Base-by-base conservation (phyloP, 92 coral and sea anemone genomes). In the Epizoanthus rinbou region DNA sequence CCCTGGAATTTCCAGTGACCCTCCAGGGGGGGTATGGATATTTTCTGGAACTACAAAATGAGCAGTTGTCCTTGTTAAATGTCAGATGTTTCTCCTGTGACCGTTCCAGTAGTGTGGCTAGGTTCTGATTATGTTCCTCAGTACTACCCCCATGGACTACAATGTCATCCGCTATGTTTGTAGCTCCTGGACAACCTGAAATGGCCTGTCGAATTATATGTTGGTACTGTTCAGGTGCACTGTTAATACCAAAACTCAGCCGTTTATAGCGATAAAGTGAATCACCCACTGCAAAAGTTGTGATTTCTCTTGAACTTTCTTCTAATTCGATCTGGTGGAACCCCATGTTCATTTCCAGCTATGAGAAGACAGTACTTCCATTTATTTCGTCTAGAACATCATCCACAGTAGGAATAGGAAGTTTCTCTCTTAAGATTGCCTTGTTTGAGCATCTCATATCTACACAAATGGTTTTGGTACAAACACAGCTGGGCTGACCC, bases 41-140 rank as follows among this genome's bases (percentile, higher is more conserved):
- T n/a, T n/a, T n/a, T n/a, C n/a, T n/a, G n/a, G n/a, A n/a, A n/a
- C n/a, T n/a, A n/a, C n/a, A n/a, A n/a, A 76, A 58, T 62, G 66
- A 63, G 85, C 85, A 80, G 39, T 45, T 80, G 68, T 14, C 75
- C 47, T 80, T 80, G 85, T 65, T 74, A 57, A 84, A 74, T 73
- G 87, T 84, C n/a, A 64, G 74, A 73, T 84, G 50, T 37, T 80
- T 74, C 59, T 84, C 87, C 56, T 74, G 79, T 35, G 75, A 64
- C 18, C 69, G 56, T 15, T 75, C 52, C 23, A 85, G 67, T 81
- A 85, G 52, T 45, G 66, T 53, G 24, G 60, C 65, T 31, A 75
- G 83, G 59, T 85, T 57, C 15, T 78, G 64, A n/a, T 70, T 73
- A 65, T 78, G 73, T 1, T 85, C 71, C 70, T 78, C 73, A 0